Evolutionary conservation across 2,113 vertebrate genomes (phyloP).

Genomic region (Plectropomus leopardus): DNA sequence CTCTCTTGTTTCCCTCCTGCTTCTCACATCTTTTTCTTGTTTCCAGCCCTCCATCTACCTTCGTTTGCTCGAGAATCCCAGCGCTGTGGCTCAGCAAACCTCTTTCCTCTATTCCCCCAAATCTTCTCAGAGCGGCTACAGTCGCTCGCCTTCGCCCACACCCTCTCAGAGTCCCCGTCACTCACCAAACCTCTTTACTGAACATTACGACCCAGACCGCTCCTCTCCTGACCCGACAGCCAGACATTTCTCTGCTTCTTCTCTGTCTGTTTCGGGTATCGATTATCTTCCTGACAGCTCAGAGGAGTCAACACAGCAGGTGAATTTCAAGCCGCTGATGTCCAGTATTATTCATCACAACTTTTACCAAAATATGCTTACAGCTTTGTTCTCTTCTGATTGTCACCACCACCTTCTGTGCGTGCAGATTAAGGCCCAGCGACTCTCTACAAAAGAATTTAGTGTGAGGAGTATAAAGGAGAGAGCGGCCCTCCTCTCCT

Average conservation of each 20-base stretch:
- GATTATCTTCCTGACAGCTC: conserved; percentile 86
- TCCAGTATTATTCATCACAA: background rate
- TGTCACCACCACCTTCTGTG: conserved; percentile 33
- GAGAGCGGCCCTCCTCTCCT: conserved; percentile 90
- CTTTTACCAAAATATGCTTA: background rate
- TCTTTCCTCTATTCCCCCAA: conserved; percentile 31
- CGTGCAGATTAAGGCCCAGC: conserved; percentile 88
- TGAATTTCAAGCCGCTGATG: conserved; percentile 69
- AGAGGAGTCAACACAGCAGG: conserved; percentile 89
- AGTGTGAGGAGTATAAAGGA: conserved; percentile 93
- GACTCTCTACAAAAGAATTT: conserved; percentile 88
- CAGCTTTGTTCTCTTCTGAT: background rate
- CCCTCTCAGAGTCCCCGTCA: conserved; percentile 13
- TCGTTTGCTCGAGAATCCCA: conserved; percentile 71
- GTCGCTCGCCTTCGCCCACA: conserved; percentile 57
- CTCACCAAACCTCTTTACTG: conserved; percentile 69
- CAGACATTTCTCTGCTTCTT: conserved; percentile 11
- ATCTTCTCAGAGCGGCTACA: background rate
- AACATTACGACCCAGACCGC: conserved; percentile 62
- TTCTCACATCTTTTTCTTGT: conserved; percentile 14
- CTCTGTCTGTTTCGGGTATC: conserved; percentile 71
- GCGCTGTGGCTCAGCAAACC: conserved; percentile 28
- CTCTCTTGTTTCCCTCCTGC: background rate
- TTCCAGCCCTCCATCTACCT: conserved; percentile 79
- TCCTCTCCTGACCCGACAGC: conserved; percentile 48